These are phyloP conservation scores for Ciconia stormi DNA, from an alignment of 2,113 vertebrate genomes.

Conservation along the genomic window DNA sequence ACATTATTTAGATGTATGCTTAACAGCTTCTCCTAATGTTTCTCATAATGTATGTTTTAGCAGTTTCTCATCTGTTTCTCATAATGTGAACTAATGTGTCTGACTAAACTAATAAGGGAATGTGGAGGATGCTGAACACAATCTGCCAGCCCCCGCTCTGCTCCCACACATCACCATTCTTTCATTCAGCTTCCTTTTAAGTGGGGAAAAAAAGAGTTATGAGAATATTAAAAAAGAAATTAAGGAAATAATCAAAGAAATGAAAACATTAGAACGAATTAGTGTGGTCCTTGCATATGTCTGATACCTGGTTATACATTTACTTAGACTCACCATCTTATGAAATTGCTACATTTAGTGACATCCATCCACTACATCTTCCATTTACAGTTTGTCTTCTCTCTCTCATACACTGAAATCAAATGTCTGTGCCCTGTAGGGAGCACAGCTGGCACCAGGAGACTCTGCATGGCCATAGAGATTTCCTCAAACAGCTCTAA, in stretches of 20 bases:
- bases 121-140: constrained; percentile 19
- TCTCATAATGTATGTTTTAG: constrained; percentile 42
- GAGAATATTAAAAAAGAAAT: background rate
- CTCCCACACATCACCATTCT: background rate
- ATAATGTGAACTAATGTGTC: constrained; percentile 50
- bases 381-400: background rate
- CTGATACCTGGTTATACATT: background rate
- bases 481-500: background rate
- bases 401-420: background rate
- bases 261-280: background rate
- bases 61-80: constrained; percentile 62
- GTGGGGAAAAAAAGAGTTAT: background rate
- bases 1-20: constrained; percentile 42
- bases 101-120: constrained; percentile 52
- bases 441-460: background rate
- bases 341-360: background rate
- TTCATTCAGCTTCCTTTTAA: background rate
- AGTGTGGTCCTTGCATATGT: background rate
- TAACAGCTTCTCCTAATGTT: constrained; percentile 42
- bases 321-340: background rate
- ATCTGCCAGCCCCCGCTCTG: background rate
- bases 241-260: background rate
- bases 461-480: background rate
- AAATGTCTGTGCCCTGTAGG: background rate
- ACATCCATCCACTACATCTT: background rate